phyloP scores from a whole-genome alignment of 2,797 vertebrate species.

The Serranus cabrilla region DNA sequence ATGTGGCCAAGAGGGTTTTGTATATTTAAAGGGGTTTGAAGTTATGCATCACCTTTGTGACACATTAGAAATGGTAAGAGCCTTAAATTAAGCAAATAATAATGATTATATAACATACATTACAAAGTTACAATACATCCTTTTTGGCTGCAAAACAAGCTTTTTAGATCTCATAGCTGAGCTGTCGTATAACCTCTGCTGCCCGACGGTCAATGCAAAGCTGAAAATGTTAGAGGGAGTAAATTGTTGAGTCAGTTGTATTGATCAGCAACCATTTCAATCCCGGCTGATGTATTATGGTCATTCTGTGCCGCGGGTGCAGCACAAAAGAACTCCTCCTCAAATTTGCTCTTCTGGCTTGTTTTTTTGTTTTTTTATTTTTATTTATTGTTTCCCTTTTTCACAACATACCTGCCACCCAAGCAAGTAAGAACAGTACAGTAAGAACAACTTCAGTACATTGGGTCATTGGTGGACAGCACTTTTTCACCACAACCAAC shows the following conservation, averaged over 20 bases:
- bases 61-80: not conserved
- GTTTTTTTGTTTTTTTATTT: too few species aligned
- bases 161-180: not conserved
- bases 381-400: not conserved
- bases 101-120: not conserved
- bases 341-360: too few species aligned
- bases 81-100: constrained; percentile 1
- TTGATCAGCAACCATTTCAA: constrained; percentile 13
- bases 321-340: not conserved
- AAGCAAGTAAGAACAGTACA: too few species aligned
- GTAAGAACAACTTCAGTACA: too few species aligned
- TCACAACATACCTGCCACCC: too few species aligned
- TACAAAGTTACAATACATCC: not conserved
- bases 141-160: not conserved
- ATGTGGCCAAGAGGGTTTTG: constrained; percentile 6
- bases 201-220: constrained; percentile 1
- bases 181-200: not conserved
- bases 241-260: constrained; percentile 20
- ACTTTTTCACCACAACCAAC: too few species aligned
- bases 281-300: constrained; percentile 8
- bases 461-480: too few species aligned
- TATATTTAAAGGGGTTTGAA: not conserved
- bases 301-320: not conserved
- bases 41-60: not conserved
- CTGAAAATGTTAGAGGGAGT: not conserved